phyloP scores from a whole-genome alignment of 2,797 vertebrate species.

The Sebastes miniatus region DNA sequence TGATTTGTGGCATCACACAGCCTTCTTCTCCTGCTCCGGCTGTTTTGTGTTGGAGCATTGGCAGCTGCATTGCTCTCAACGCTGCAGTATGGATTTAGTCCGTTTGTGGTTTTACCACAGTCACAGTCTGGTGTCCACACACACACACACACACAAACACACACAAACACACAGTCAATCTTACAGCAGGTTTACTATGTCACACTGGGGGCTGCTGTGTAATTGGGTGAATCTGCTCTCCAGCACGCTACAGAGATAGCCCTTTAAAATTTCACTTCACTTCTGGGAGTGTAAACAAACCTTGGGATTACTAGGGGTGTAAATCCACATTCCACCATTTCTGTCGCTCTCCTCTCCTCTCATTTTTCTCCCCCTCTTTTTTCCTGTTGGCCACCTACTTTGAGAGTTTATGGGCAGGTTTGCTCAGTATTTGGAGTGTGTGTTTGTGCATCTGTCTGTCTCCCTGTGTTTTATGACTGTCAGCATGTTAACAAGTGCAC shows the following conservation, averaged over 20 bases:
- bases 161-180: conserved; percentile 40
- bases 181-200: conserved; percentile 67
- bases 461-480: conserved; percentile 22
- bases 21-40: conserved; percentile 17
- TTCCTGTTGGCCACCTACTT: conserved; percentile 30
- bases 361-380: background rate
- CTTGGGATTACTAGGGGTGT: conserved; percentile 65
- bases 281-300: conserved; percentile 77
- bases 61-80: conserved; percentile 54
- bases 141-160: conserved; percentile 8
- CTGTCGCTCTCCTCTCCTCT: conserved; percentile 31
- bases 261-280: conserved; percentile 77
- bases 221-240: conserved; percentile 78
- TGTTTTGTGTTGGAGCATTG: conserved; percentile 47
- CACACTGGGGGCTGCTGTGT: conserved; percentile 76
- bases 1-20: conserved; percentile 46
- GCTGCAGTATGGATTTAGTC: conserved; percentile 65
- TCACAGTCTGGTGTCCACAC: conserved; percentile 54
- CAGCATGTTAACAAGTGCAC: conserved; percentile 51
- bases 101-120: conserved; percentile 68
- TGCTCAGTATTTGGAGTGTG: conserved; percentile 10
- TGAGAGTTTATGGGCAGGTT: conserved; percentile 27
- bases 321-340: conserved; percentile 63
- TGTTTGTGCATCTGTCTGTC: conserved; percentile 32
- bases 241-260: conserved; percentile 66